These are phyloP conservation scores for Parapristionchus giblindavisi DNA, from an alignment of 2,888 invertebrate species.

Conservation along the genomic window DNA sequence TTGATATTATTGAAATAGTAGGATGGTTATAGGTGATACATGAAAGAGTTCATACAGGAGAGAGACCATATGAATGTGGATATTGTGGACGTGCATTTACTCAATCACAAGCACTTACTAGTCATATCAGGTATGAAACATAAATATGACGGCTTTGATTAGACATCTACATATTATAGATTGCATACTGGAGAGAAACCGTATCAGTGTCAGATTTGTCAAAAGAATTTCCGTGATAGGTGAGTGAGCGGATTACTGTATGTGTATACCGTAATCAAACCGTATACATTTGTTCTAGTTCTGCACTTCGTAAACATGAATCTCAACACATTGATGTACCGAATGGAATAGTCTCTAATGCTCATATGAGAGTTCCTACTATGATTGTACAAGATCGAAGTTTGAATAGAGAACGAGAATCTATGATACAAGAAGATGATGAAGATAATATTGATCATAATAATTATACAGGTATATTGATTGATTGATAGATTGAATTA, in stretches of 20 bases:
- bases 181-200: slow-evolving; percentile 62
- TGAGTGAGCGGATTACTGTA: slow-evolving; percentile 35
- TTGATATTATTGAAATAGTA: neutral
- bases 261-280: neutral
- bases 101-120: slow-evolving; percentile 51
- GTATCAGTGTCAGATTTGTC: slow-evolving; percentile 51
- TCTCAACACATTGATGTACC: too few relatives aligned
- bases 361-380: too few relatives aligned
- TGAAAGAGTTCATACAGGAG: slow-evolving; percentile 60
- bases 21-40: slow-evolving; percentile 47
- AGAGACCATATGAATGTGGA: slow-evolving; percentile 55
- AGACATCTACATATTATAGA: slow-evolving; percentile 57
- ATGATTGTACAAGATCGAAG: too few relatives aligned
- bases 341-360: too few relatives aligned
- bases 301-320: slow-evolving; percentile 57
- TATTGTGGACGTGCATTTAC: slow-evolving; percentile 47
- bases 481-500: neutral
- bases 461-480: slow-evolving; percentile 17
- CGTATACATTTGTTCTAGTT: slow-evolving; percentile 45
- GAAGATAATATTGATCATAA: too few relatives aligned
- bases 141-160: neutral
- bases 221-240: slow-evolving; percentile 52
- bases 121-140: slow-evolving; percentile 34
- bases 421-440: too few relatives aligned
- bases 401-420: too few relatives aligned